phyloP scores from a whole-genome alignment of 64 coral and sea anemone species.

The Montipora capricornis region DNA sequence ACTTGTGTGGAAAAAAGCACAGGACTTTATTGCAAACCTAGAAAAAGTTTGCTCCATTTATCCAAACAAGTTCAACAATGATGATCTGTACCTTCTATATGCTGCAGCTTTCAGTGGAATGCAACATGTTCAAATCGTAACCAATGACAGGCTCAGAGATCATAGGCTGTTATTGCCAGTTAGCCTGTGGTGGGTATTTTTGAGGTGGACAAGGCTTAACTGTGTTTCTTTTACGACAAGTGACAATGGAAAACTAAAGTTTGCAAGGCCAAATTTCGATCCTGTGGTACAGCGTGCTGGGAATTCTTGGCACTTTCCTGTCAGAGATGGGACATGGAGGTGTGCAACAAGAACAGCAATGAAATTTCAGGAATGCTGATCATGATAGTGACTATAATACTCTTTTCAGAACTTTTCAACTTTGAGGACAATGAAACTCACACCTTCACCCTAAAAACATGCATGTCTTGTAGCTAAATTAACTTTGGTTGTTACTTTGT shows the following conservation, averaged over 20 bases:
- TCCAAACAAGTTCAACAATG: conserved; percentile 54
- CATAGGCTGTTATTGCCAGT: conserved; percentile 65
- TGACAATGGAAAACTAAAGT: conserved; percentile 18
- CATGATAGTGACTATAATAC: background rate
- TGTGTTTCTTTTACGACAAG: conserved; percentile 68
- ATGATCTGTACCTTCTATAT: conserved; percentile 88
- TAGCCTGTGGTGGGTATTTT: conserved; percentile 68
- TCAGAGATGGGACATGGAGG: conserved; percentile 71
- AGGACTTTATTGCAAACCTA: conserved; percentile 42
- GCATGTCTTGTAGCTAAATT: too few species aligned
- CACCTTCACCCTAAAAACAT: too few species aligned
- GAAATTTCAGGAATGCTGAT: background rate
- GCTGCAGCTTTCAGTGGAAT: conserved; percentile 85
- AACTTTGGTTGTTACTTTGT: too few species aligned
- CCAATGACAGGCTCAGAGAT: conserved; percentile 84
- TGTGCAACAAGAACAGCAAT: conserved; percentile 63
- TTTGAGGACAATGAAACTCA: background rate
- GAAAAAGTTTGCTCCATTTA: conserved; percentile 63
- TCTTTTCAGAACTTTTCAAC: background rate
- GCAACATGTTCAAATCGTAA: conserved; percentile 69
- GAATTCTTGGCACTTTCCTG: conserved; percentile 81
- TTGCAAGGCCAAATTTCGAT: conserved; percentile 75
- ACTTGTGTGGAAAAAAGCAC: conserved; percentile 37
- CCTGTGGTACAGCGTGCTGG: conserved; percentile 78
- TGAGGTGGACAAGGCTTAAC: conserved; percentile 89